phyloP scores from a whole-genome alignment of 2,113 vertebrate genomes.

The Carassius carassius region DNA sequence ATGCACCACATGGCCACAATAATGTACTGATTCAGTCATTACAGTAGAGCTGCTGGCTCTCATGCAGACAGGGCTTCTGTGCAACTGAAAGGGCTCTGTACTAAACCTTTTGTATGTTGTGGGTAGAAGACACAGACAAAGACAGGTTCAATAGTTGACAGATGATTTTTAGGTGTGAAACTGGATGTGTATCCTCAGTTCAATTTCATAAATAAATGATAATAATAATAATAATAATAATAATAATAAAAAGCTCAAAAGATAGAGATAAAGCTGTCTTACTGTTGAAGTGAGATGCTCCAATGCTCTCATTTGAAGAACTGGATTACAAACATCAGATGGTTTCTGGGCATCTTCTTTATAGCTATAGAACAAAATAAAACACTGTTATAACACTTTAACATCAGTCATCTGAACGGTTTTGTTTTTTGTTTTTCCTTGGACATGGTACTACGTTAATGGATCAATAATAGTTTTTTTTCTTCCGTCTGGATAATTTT shows the following conservation, averaged over 20 bases:
- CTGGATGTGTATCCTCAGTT: not conserved
- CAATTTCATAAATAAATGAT: not conserved
- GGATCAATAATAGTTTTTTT: not conserved
- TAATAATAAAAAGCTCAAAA: not conserved
- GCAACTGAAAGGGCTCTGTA: not conserved
- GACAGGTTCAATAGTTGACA: not conserved
- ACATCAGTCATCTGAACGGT: not conserved
- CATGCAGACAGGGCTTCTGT: not conserved
- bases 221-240: not conserved
- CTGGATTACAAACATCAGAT: conserved; percentile 75
- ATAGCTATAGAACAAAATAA: conserved; percentile 64
- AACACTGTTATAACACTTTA: not conserved
- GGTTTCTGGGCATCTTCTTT: conserved; percentile 75
- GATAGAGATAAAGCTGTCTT: conserved; percentile 48
- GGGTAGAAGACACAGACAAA: not conserved
- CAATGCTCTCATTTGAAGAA: conserved; percentile 72
- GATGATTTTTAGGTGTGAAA: not conserved
- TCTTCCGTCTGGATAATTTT: no score
- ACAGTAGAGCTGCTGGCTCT: conserved; percentile 5
- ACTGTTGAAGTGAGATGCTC: conserved; percentile 84
- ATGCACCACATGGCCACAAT: not conserved
- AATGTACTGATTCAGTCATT: conserved; percentile 20
- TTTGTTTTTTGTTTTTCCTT: not conserved
- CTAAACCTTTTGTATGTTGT: not conserved
- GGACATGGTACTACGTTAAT: not conserved